A percentile compares a stretch with the other conserved stretches of the same genome.
Conservation (phyloP, 2,113 vertebrate genomes). For the Chaenogobius annularis region DNA sequence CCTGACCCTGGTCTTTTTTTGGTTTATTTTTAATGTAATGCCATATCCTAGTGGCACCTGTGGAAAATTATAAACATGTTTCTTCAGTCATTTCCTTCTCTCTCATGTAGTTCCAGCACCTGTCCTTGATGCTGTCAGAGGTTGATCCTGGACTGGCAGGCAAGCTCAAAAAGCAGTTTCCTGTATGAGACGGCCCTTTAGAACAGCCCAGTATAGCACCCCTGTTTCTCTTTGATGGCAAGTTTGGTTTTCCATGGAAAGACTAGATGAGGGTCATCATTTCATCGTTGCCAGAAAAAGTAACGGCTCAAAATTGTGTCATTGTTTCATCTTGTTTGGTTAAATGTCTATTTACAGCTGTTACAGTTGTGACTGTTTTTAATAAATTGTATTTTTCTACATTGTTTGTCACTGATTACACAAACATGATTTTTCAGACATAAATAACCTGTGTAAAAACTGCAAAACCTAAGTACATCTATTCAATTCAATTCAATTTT, state of each 20-base stretch:
- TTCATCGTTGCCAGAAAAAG: background rate
- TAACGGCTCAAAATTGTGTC: background rate
- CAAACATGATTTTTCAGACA: background rate
- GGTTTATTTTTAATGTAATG: slow-evolving; percentile 17
- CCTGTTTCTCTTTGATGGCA: slow-evolving; percentile 15
- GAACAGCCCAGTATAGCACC: slow-evolving; percentile 45
- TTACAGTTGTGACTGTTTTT: background rate
- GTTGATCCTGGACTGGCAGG: slow-evolving; percentile 82
- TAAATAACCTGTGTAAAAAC: background rate
- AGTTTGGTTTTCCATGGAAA: slow-evolving; percentile 58
- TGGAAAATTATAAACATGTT: slow-evolving; percentile 58
- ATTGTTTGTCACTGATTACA: background rate
- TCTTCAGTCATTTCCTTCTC: slow-evolving; percentile 31
- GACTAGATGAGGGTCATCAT: slow-evolving; percentile 5
- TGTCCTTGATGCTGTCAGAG: slow-evolving; percentile 81
- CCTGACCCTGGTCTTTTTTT: background rate
- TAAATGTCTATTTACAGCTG: background rate
- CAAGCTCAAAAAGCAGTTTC: slow-evolving; percentile 78
- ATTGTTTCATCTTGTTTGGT: background rate
- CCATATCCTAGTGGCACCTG: slow-evolving; percentile 15
- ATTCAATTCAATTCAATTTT: no score
- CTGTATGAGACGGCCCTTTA: slow-evolving; percentile 55
- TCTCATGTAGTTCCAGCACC: slow-evolving; percentile 82
- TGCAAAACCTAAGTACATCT: background rate
- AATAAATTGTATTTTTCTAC: background rate